A percentile compares a stretch with the other conserved stretches of the same genome.
Conservation (phyloP, 2,113 vertebrate genomes). For the Gambusia affinis region DNA sequence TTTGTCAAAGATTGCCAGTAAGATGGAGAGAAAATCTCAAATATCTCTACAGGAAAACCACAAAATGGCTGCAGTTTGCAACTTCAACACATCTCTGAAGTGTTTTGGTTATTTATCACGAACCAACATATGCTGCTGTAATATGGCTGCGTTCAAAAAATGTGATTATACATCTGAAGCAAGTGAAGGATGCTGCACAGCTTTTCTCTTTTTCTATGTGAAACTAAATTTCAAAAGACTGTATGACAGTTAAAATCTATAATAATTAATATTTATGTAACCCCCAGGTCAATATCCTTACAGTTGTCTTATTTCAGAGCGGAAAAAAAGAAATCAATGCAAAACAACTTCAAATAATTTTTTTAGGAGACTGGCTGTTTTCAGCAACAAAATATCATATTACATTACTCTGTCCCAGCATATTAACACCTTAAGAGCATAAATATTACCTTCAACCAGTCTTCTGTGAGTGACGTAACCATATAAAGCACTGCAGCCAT, state of each 20-base stretch:
- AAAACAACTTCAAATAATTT: constrained; percentile 20
- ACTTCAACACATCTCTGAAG: constrained; percentile 19
- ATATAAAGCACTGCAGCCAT: constrained; percentile 38
- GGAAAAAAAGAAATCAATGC: not conserved
- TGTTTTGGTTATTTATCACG: constrained; percentile 10
- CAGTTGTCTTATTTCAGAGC: not conserved
- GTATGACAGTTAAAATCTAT: not conserved
- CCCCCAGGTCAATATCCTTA: not conserved
- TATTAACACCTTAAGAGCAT: constrained; percentile 16
- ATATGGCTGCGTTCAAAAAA: constrained; percentile 19
- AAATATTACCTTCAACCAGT: constrained; percentile 20
- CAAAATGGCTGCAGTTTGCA: constrained; percentile 24
- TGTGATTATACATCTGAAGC: constrained; percentile 4
- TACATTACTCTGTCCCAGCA: constrained; percentile 5
- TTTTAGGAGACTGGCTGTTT: not conserved
- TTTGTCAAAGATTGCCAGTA: constrained; percentile 6
- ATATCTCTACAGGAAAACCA: constrained; percentile 27
- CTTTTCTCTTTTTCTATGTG: not conserved
- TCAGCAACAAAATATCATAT: not conserved
- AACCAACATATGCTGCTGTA: not conserved
- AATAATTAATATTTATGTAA: not conserved
- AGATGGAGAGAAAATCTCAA: constrained; percentile 16
- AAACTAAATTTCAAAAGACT: not conserved
- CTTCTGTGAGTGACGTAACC: constrained; percentile 15
- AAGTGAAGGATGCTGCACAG: constrained; percentile 3